Conservation (phyloP, 2,113 vertebrate genomes). For the Formicarius rufipectus region DNA sequence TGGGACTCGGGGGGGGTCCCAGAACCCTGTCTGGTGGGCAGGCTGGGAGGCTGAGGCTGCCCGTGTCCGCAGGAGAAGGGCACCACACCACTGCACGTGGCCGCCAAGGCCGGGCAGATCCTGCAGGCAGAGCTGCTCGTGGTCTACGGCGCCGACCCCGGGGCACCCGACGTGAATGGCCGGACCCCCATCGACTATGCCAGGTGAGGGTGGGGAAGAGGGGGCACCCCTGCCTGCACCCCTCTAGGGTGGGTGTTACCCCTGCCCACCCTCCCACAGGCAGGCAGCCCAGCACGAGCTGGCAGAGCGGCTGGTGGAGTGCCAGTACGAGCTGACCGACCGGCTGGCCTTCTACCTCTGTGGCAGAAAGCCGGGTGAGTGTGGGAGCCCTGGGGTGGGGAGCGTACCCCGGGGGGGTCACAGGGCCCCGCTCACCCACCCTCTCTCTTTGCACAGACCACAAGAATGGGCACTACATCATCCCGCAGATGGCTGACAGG, state of each 20-base stretch:
- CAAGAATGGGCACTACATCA: constrained; percentile 99
- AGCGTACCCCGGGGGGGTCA: no score
- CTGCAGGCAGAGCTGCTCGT: constrained; percentile 95
- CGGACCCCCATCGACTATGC: constrained; percentile 96
- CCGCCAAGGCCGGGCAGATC: constrained; percentile 94
- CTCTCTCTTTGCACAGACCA: constrained; percentile 82
- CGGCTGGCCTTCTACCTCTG: constrained; percentile 96
- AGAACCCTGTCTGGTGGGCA: rapidly evolving
- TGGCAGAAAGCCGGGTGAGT: constrained; percentile 92
- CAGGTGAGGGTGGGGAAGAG: constrained; percentile 77
- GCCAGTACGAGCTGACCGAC: constrained; percentile 98
- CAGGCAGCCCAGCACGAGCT: constrained; percentile 96
- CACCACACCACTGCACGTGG: constrained; percentile 93
- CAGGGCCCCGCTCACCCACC: not conserved
- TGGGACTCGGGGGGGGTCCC: not conserved
- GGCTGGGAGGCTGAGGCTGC: not conserved
- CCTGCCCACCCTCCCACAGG: constrained; percentile 68
- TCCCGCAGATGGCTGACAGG: constrained; percentile 99
- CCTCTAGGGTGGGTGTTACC: not conserved
- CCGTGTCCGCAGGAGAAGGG: constrained; percentile 84
- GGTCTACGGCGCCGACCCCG: constrained; percentile 93
- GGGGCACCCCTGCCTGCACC: not conserved
- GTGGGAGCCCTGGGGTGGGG: not conserved
- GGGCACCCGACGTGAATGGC: constrained; percentile 91
- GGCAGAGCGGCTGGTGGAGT: constrained; percentile 94